Evolutionary conservation across 92 coral and sea anemone genomes (phyloP), one percentile per base, ranked within the genome.

Genomic region (Metridium senile): DNA sequence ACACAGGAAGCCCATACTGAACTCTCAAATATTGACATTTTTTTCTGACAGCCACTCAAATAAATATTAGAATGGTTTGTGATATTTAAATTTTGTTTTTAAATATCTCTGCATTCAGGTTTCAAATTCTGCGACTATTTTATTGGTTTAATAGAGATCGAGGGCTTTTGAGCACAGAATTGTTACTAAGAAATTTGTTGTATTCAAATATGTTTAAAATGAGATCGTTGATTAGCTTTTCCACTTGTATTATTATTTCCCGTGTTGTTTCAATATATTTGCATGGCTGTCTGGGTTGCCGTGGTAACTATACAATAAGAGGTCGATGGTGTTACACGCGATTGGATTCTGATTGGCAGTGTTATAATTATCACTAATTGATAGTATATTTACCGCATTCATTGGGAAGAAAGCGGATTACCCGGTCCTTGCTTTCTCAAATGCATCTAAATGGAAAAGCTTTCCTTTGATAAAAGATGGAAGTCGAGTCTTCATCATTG

Each of bases 281-380:
- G 32, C 54, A 31, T 28, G 67, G 31, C 32, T 73, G 47, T 23
- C 35, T 6, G 34, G 16, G 78, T 73, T 58, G 67, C 26, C 78
- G 33, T 73, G 78, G 78, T 53, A 73, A 73, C 78, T 54, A 21
- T 72, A 27, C 77, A 32, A 33, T 56, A 30, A 45, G 11, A 26
- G 39, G 19, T 51, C 74, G 18, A 57, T 19, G 63, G 66, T 33
- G 78, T 58, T 58, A 58, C 57, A 73, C 68, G 29, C 68, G 68
- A 73, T 58, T 73, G 78, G 68, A 49, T 79, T 45, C 62, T 70
- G 84, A 79, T 79, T 79, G 84, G 84, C 70, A 26, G 75, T 21
- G 39, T 66, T 27, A 58, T 70, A 79, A 79, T 79, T 79, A 58
- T 23, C 76, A 49, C 84, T 79, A 79, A 79, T 79, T 67, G 73